phyloP scores from a whole-genome alignment of 2,113 vertebrate species.

The Noctilio leporinus region DNA sequence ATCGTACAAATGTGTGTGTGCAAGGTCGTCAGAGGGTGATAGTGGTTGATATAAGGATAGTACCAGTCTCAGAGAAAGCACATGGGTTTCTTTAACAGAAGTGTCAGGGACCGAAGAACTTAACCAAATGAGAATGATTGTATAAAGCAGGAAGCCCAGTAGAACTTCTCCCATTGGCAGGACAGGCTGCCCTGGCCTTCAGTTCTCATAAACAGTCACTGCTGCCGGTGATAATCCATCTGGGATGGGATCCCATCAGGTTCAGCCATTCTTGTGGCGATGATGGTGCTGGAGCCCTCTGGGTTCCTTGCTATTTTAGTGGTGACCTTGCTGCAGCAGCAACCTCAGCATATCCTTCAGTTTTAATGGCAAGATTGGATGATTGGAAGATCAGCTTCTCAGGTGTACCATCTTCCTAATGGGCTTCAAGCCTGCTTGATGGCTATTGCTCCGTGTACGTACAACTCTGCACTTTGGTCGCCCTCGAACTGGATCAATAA shows the following conservation, averaged over 20 bases:
- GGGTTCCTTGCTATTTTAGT: neutral
- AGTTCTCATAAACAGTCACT: neutral
- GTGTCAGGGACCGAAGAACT: neutral
- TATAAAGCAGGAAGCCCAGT: neutral
- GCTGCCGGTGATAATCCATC: neutral
- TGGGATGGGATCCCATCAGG: neutral
- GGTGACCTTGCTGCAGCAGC: neutral
- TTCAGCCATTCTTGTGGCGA: neutral
- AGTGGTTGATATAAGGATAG: neutral
- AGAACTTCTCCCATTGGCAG: neutral
- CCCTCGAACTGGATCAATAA: neutral
- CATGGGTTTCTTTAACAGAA: neutral
- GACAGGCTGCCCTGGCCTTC: neutral
- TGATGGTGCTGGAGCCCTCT: neutral
- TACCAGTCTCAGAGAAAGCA: neutral
- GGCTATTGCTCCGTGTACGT: neutral
- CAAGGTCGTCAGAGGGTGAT: neutral
- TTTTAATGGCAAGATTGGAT: neutral
- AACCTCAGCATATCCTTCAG: neutral
- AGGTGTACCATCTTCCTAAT: neutral
- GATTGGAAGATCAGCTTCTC: neutral
- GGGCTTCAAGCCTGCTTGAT: neutral
- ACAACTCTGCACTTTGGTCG: neutral
- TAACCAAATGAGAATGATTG: neutral
- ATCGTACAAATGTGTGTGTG: neutral